Percentiles rank a stretch among this genome's conserved stretches.
Conservation (phyloP, 2,888 invertebrate species). For the Tetropium fuscum region DNA sequence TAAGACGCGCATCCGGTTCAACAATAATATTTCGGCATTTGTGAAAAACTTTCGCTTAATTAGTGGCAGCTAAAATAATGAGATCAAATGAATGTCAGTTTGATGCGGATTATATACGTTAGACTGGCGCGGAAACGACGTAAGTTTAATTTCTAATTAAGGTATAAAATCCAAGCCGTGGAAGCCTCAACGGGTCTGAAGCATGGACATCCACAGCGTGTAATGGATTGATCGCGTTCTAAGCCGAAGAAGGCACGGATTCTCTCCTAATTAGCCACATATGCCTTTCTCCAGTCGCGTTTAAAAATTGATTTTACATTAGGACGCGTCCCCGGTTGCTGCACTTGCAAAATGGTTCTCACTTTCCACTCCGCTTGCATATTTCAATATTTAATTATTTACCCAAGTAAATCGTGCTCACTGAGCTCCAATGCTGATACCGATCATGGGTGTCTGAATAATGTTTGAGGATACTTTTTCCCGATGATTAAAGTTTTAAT, state of each 20-base stretch:
- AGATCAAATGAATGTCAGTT: too few relatives aligned
- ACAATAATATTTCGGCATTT: too few relatives aligned
- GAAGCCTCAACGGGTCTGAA: too few relatives aligned
- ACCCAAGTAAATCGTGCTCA: conserved; percentile 19
- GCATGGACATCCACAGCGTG: too few relatives aligned
- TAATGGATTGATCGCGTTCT: neutral
- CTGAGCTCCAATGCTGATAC: conserved; percentile 6
- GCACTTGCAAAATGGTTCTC: conserved; percentile 24
- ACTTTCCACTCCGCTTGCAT: conserved; percentile 12
- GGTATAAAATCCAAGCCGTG: too few relatives aligned
- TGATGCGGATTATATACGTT: too few relatives aligned
- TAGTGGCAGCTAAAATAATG: too few relatives aligned
- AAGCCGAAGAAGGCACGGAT: neutral
- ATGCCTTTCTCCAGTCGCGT: conserved; percentile 13
- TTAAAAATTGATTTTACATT: conserved; percentile 30
- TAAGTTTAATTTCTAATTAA: too few relatives aligned
- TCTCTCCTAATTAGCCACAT: conserved; percentile 28
- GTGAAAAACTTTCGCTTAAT: too few relatives aligned
- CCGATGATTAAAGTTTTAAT: neutral
- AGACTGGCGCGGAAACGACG: too few relatives aligned
- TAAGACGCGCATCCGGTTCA: too few relatives aligned
- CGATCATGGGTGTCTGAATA: neutral
- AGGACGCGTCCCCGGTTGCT: conserved; percentile 18
- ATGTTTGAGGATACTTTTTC: neutral
- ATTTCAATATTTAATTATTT: conserved; percentile 19